phyloP scores from a whole-genome alignment of 2,113 vertebrate genomes.

The Grammatotria lemairii region DNA sequence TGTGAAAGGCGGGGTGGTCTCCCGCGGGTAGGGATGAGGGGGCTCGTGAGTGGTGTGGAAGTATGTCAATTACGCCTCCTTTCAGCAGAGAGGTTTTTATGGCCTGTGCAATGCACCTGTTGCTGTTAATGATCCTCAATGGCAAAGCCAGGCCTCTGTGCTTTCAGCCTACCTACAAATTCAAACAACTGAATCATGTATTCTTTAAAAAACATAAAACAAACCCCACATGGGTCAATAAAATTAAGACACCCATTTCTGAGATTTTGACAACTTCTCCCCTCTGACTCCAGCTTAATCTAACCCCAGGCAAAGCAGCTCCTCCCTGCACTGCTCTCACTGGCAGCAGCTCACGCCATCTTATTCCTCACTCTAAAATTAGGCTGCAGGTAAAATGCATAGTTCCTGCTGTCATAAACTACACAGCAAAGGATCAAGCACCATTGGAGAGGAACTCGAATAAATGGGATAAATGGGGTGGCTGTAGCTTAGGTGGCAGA shows the following conservation, averaged over 20 bases:
- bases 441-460: background rate
- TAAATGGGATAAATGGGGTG: too few relatives aligned
- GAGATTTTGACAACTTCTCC: background rate
- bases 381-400: background rate
- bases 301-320: background rate
- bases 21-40: background rate
- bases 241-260: background rate
- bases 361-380: background rate
- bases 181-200: background rate
- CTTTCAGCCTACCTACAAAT: background rate
- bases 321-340: background rate
- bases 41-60: conserved; percentile 28
- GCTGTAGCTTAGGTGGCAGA: too few relatives aligned
- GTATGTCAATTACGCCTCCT: conserved; percentile 38
- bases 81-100: conserved; percentile 27
- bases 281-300: background rate
- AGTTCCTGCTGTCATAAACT: background rate
- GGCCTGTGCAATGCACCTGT: conserved; percentile 67
- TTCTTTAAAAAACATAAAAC: background rate
- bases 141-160: background rate
- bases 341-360: background rate
- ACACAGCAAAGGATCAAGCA: background rate
- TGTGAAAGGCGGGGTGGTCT: conserved; percentile 45
- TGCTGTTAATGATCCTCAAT: conserved; percentile 57
- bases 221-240: background rate